Percentiles rank a stretch among this genome's conserved stretches.
These are phyloP conservation scores for Ifrita kowaldi DNA, from an alignment of 2,113 vertebrate species.

Conservation along the genomic window DNA sequence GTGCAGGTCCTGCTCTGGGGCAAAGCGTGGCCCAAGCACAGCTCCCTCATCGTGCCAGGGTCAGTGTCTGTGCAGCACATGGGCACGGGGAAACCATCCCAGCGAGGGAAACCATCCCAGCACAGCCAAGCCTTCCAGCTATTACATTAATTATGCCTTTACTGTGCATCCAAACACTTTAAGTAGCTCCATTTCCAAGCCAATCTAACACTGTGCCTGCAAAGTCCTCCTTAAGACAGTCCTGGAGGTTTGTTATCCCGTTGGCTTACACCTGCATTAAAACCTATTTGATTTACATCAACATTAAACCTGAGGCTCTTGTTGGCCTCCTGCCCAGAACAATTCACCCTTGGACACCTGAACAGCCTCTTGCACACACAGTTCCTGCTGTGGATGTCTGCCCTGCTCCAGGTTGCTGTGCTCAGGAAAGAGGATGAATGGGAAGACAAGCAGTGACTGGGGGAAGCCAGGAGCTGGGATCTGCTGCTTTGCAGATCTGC, in stretches of 20 bases:
- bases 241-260: background rate
- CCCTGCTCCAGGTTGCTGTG: background rate
- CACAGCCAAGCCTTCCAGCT: background rate
- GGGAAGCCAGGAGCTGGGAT: background rate
- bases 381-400: fast-evolving
- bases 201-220: background rate
- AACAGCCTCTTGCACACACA: background rate
- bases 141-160: background rate
- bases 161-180: background rate
- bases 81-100: background rate
- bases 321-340: background rate
- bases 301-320: background rate
- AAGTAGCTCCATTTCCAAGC: background rate
- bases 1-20: background rate
- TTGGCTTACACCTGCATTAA: background rate
- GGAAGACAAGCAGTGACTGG: background rate
- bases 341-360: background rate
- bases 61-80: background rate
- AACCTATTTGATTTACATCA: background rate
- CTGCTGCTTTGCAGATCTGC: background rate
- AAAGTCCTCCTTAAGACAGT: background rate
- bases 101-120: background rate
- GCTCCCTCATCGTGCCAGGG: background rate
- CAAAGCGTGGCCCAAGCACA: background rate
- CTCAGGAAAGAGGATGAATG: background rate